Percentiles rank a stretch among this genome's conserved stretches.
These are phyloP conservation scores for Phalloptychus januarius DNA, from an alignment of 2,797 vertebrate species.

Conservation along the genomic window DNA sequence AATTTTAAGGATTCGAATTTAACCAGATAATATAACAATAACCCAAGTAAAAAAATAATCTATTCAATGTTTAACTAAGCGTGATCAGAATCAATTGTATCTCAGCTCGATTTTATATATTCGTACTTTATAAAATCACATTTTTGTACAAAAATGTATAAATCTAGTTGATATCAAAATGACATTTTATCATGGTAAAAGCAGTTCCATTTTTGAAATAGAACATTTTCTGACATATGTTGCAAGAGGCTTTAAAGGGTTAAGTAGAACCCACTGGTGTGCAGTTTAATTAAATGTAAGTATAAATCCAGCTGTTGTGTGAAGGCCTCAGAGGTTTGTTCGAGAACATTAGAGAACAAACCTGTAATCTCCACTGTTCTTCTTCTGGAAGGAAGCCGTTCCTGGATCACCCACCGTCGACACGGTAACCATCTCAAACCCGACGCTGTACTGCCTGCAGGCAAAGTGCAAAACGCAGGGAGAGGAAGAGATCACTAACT, in stretches of 20 bases:
- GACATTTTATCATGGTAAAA: neutral
- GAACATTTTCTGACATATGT: neutral
- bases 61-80: neutral
- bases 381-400: constrained; percentile 85
- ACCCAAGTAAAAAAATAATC: neutral
- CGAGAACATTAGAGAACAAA: constrained; percentile 43
- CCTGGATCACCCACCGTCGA: constrained; percentile 86
- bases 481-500: neutral
- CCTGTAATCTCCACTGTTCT: constrained; percentile 95
- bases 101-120: neutral
- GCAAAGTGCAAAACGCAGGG: neutral
- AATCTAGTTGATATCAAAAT: neutral
- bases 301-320: neutral
- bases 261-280: neutral
- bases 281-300: neutral
- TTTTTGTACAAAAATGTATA: neutral
- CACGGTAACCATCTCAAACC: constrained; percentile 91
- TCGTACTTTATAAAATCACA: neutral
- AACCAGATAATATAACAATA: neutral
- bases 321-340: neutral
- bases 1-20: neutral
- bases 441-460: constrained; percentile 94
- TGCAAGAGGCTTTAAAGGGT: neutral
- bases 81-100: neutral
- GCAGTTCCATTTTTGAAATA: neutral